Evolutionary conservation across 2,797 vertebrate species (phyloP).

Genomic region (Enteromius fasciolatus): DNA sequence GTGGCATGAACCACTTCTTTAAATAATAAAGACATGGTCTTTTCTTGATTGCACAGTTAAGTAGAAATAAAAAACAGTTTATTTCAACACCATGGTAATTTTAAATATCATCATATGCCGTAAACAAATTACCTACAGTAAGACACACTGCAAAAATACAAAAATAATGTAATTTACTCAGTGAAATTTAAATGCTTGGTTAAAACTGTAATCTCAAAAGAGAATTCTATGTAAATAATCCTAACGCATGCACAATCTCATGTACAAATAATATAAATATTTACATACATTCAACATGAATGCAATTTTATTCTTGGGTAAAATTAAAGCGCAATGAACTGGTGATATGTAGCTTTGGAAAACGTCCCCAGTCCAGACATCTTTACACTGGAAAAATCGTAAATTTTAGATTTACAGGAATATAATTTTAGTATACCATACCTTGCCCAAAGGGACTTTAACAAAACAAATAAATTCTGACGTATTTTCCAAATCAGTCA

Average conservation of each 20-base stretch:
- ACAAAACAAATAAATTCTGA: background rate
- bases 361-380: background rate
- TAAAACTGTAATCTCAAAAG: conserved; percentile 56
- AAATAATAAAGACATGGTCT: background rate
- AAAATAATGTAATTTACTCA: conserved; percentile 71
- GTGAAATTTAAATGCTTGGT: conserved; percentile 58
- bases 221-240: conserved; percentile 38
- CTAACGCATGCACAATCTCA: conserved; percentile 67
- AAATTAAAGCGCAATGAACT: conserved; percentile 40
- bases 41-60: background rate
- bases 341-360: conserved; percentile 8
- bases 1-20: background rate
- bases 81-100: conserved; percentile 63
- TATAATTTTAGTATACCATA: background rate
- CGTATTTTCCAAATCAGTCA: background rate
- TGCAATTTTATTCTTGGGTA: conserved; percentile 60
- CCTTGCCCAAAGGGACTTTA: background rate
- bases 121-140: conserved; percentile 61
- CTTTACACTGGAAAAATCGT: background rate
- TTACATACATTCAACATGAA: conserved; percentile 81
- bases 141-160: conserved; percentile 68
- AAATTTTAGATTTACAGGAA: background rate
- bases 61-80: conserved; percentile 51
- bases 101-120: conserved; percentile 70
- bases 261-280: conserved; percentile 79